phyloP scores from a whole-genome alignment of 2,113 vertebrate genomes.

The Tympanuchus pallidicinctus region DNA sequence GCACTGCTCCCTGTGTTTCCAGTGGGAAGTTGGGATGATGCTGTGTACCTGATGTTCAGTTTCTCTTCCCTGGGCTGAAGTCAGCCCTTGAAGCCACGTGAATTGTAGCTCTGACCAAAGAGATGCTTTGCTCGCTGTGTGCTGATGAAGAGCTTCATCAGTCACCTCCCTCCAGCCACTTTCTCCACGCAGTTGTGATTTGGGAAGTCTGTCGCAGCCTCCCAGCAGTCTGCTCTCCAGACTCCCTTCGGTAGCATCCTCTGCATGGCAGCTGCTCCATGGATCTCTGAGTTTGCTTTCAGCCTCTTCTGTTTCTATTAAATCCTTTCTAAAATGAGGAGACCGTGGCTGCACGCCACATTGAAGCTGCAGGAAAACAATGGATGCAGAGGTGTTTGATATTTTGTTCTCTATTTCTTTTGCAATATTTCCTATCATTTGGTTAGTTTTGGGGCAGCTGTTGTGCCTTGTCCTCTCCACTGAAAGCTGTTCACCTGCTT shows the following conservation, averaged over 20 bases:
- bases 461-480: neutral
- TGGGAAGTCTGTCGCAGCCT: neutral
- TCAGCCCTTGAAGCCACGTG: neutral
- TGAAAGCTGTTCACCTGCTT: neutral
- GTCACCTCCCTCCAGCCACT: neutral
- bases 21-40: neutral
- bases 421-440: neutral
- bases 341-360: neutral
- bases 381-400: neutral
- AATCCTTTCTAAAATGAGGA: neutral
- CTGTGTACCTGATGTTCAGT: neutral
- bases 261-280: neutral
- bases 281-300: neutral
- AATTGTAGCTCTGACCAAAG: neutral
- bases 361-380: neutral
- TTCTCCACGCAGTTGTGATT: neutral
- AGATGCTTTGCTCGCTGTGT: fast-evolving
- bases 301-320: neutral
- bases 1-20: neutral
- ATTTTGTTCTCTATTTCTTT: neutral
- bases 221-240: too few relatives aligned
- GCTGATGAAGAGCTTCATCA: neutral
- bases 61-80: neutral
- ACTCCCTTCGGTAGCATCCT: neutral
- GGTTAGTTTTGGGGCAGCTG: neutral